phyloP scores from a whole-genome alignment of 1,140 invertebrate species.

The Drosophila sechellia region DNA sequence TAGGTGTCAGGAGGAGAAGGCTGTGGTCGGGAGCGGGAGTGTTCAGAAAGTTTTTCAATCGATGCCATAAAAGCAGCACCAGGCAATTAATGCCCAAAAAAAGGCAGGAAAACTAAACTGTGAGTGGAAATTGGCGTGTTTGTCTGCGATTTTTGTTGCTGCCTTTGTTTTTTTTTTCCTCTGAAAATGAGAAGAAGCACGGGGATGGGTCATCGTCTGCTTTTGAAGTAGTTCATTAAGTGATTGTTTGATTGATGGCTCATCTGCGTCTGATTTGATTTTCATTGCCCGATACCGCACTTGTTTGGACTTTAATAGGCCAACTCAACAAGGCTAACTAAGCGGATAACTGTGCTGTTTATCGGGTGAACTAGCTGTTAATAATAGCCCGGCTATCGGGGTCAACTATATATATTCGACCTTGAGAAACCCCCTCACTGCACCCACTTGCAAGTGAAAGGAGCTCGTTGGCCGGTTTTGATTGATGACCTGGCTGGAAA shows the following conservation, averaged over 20 bases:
- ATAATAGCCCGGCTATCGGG: slow-evolving; percentile 3
- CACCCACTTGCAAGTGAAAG: slow-evolving; percentile 22
- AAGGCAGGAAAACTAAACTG: slow-evolving; percentile 32
- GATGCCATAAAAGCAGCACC: slow-evolving; percentile 59
- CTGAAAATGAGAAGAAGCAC: not conserved
- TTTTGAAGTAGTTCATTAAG: slow-evolving; percentile 77
- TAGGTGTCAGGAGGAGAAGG: slow-evolving; percentile 6
- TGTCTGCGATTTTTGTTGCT: slow-evolving; percentile 48
- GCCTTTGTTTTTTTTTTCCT: not conserved
- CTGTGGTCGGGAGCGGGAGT: not conserved
- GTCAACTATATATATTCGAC: slow-evolving; percentile 19
- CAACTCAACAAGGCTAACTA: slow-evolving; percentile 30
- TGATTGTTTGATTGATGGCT: slow-evolving; percentile 75
- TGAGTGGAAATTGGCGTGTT: slow-evolving; percentile 57
- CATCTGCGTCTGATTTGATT: slow-evolving; percentile 51
- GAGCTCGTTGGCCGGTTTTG: slow-evolving; percentile 11
- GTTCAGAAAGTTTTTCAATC: slow-evolving; percentile 64
- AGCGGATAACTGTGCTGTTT: slow-evolving; percentile 29
- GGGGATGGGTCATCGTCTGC: slow-evolving; percentile 33
- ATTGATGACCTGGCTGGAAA: slow-evolving; percentile 44
- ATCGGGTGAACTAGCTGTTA: not conserved
- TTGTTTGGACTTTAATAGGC: slow-evolving; percentile 61
- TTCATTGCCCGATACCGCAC: slow-evolving; percentile 38
- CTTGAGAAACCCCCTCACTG: slow-evolving; percentile 25
- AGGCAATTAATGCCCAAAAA: slow-evolving; percentile 49